These are phyloP conservation scores for Meriones psammophilus DNA, from an alignment of 2,797 vertebrate species.

Conservation along the genomic window DNA sequence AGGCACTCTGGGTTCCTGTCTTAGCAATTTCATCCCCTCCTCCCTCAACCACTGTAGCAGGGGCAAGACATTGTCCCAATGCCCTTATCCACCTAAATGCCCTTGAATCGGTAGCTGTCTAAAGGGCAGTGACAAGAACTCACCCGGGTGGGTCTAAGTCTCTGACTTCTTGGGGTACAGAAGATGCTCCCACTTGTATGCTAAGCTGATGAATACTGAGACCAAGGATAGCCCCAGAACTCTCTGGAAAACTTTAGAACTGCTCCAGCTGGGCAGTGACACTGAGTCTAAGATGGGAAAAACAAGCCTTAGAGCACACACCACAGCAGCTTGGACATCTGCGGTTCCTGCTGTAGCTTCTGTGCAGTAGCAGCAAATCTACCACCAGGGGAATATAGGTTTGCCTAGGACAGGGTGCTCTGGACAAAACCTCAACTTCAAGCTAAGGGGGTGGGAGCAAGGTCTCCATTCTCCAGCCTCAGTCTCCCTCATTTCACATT, in stretches of 20 bases:
- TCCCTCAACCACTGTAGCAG: neutral
- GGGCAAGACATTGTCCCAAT: neutral
- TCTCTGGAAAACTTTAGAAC: neutral
- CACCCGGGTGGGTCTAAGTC: neutral
- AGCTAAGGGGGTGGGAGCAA: rapidly evolving
- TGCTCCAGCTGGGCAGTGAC: neutral
- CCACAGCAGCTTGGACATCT: rapidly evolving
- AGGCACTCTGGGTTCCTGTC: neutral
- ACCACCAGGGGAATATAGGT: neutral
- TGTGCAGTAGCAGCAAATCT: neutral
- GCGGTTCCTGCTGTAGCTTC: neutral
- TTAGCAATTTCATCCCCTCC: neutral
- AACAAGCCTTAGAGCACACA: neutral
- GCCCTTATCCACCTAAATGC: neutral
- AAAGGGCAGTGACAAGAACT: neutral
- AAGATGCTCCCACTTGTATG: rapidly evolving
- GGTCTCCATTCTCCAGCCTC: neutral
- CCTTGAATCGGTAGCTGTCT: neutral
- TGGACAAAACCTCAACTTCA: rapidly evolving
- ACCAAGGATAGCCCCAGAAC: neutral
- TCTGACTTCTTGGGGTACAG: neutral
- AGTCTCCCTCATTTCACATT: rapidly evolving
- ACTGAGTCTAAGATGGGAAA: neutral
- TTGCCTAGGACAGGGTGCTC: neutral
- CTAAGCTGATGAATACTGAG: neutral